phyloP scores from a whole-genome alignment of 2,888 invertebrate species.

The Papilio demoleus region DNA sequence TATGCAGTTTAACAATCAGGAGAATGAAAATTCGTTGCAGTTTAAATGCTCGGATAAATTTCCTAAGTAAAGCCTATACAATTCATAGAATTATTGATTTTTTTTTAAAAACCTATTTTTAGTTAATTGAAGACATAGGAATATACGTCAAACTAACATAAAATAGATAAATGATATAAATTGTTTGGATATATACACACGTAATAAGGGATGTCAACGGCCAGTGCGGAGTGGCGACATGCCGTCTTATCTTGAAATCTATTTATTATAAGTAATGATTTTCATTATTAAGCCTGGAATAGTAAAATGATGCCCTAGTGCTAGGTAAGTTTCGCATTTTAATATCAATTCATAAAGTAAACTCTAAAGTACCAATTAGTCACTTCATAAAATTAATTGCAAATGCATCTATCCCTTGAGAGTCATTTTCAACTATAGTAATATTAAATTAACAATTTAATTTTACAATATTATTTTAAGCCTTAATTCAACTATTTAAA shows the following conservation, averaged over 20 bases:
- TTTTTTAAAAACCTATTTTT: not conserved
- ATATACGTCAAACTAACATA: not conserved
- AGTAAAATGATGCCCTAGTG: slow-evolving; percentile 27
- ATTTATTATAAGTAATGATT: slow-evolving; percentile 72
- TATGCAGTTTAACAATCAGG: not conserved
- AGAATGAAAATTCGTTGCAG: not conserved
- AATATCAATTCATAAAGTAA: slow-evolving; percentile 17
- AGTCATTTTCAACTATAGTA: slow-evolving; percentile 1
- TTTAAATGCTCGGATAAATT: not conserved
- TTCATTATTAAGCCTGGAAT: slow-evolving; percentile 58
- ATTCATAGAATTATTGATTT: too few species aligned
- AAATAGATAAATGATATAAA: slow-evolving; percentile 8
- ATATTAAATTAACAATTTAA: not conserved
- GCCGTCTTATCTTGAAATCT: slow-evolving; percentile 73
- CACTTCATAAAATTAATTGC: slow-evolving; percentile 6
- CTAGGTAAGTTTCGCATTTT: slow-evolving; percentile 16
- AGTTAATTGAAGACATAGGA: slow-evolving; percentile 24
- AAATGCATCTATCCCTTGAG: not conserved
- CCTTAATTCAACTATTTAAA: too few species aligned
- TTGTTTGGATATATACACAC: slow-evolving; percentile 43
- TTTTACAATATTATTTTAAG: too few species aligned
- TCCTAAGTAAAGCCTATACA: not conserved
- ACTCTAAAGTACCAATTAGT: not conserved
- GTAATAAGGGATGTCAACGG: slow-evolving; percentile 52
- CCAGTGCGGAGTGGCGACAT: slow-evolving; percentile 68